A percentile compares a stretch with the other conserved stretches of the same genome.
Evolutionary conservation across 2,797 vertebrate genomes (phyloP).

Genomic region (Sebastes iracundus): DNA sequence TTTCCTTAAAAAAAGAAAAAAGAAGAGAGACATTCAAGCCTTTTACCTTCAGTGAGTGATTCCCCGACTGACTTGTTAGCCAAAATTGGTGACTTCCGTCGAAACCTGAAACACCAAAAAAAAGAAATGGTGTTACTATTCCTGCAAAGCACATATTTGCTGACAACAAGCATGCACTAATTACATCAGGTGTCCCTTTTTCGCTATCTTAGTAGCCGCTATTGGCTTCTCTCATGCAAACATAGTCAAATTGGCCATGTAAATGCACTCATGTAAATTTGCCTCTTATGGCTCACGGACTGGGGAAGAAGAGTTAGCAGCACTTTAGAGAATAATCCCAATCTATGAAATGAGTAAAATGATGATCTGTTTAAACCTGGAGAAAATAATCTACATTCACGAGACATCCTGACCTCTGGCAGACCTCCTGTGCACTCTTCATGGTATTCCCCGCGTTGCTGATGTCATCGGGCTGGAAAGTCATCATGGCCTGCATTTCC

Average conservation of each 20-base stretch:
- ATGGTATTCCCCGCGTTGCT: conserved; percentile 86
- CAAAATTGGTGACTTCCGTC: conserved; percentile 77
- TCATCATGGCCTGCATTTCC: conserved; percentile 94
- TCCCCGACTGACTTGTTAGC: conserved; percentile 68
- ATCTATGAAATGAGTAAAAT: not conserved
- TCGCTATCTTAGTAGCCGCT: not conserved
- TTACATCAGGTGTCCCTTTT: not conserved
- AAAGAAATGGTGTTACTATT: not conserved
- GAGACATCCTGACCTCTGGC: conserved; percentile 82
- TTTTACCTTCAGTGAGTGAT: conserved; percentile 80
- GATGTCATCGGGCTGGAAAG: conserved; percentile 89
- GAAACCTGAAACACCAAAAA: conserved; percentile 74
- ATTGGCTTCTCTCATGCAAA: conserved; percentile 62
- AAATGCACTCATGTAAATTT: conserved; percentile 49
- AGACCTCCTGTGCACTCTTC: conserved; percentile 89
- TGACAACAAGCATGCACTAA: not conserved
- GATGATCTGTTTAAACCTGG: not conserved
- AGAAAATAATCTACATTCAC: not conserved
- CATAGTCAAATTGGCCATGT: conserved; percentile 61
- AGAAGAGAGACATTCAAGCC: not conserved
- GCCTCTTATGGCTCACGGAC: not conserved
- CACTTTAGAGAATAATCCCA: not conserved
- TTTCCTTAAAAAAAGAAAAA: not conserved
- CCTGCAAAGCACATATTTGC: not conserved
- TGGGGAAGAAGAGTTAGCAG: not conserved